These are phyloP conservation scores for Larimichthys polyactis DNA, from an alignment of 2,113 vertebrate species.

Conservation along the genomic window DNA sequence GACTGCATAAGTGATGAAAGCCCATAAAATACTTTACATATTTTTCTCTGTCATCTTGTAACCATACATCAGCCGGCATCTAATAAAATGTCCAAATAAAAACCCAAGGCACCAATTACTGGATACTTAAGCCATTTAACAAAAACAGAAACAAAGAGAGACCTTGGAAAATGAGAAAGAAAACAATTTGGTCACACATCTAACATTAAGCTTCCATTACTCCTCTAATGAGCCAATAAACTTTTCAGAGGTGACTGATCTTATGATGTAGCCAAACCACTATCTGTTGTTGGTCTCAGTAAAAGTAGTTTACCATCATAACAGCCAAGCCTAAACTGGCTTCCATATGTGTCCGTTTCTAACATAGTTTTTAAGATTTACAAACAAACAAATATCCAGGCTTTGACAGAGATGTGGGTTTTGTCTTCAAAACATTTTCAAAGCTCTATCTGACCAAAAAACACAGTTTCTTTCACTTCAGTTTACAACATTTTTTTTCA, in stretches of 20 bases:
- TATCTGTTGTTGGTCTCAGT: slow-evolving; percentile 56
- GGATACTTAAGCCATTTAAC: slow-evolving; percentile 58
- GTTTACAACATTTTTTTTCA: slow-evolving; percentile 30
- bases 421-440: slow-evolving; percentile 31
- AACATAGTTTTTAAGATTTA: slow-evolving; percentile 46
- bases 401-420: slow-evolving; percentile 35
- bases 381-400: slow-evolving; percentile 62
- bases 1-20: slow-evolving; percentile 56
- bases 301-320: slow-evolving; percentile 50
- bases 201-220: slow-evolving; percentile 59
- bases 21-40: slow-evolving; percentile 55
- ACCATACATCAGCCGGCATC: slow-evolving; percentile 59
- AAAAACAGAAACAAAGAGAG: slow-evolving; percentile 62
- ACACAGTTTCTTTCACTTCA: slow-evolving; percentile 18
- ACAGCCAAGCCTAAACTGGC: slow-evolving; percentile 50
- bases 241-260: slow-evolving; percentile 48
- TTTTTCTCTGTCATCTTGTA: slow-evolving; percentile 59
- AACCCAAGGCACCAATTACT: slow-evolving; percentile 56
- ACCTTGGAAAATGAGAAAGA: slow-evolving; percentile 47
- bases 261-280: slow-evolving; percentile 56
- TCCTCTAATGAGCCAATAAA: slow-evolving; percentile 73
- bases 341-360: slow-evolving; percentile 61
- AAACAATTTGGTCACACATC: slow-evolving; percentile 70
- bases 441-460: slow-evolving; percentile 45
- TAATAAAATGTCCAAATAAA: slow-evolving; percentile 68